Evolutionary conservation across 2,797 vertebrate genomes (phyloP), one percentile per base, ranked within the genome.

Genomic region (Caiman crocodilus): DNA sequence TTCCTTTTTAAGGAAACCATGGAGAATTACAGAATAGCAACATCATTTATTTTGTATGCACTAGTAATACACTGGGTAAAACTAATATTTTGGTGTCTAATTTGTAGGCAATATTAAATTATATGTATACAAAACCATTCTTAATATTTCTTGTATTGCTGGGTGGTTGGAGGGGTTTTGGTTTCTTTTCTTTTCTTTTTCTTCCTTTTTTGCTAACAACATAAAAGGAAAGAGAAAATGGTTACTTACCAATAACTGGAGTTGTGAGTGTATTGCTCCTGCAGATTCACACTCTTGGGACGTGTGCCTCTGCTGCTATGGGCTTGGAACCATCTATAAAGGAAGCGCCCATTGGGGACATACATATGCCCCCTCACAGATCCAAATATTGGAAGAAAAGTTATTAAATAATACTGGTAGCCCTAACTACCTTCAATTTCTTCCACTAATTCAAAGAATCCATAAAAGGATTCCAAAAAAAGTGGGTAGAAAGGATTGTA

Each of bases 201-300:
- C 42, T 50, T 50, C 42, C 7, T 32, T 35, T 50, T 71, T 84
- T 10, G 32, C 5, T 74, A 94, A 85, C 61, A 85, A 89, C 67
- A 90, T 94, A 87, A 81, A 94, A 79, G 28, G 59, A 94, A 93
- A 94, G 89, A 96, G 85, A 92, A 96, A 94, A 96, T 89, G 10
- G 30, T 95, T 96, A 96, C 96, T 96, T 96, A 96, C 96, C 95
- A 92, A 87, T n/a, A 94, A 75, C 23, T 87, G 96, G 76, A 93
- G 96, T 91, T 96, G 93, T 96, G 96, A 95, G 71, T 91, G 85
- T 92, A 94, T 96, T 96, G 94, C 91, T 96, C 89, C 92, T 73
- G 95, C 96, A 96, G 94, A 96, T 96, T 96, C 92, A 96, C 95
- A 96, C 96, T 93, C 96, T 79, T 90, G 96, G 84, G 89, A 83